Conservation (phyloP, 2,797 vertebrate genomes). For the Dendrocincla fuliginosa region DNA sequence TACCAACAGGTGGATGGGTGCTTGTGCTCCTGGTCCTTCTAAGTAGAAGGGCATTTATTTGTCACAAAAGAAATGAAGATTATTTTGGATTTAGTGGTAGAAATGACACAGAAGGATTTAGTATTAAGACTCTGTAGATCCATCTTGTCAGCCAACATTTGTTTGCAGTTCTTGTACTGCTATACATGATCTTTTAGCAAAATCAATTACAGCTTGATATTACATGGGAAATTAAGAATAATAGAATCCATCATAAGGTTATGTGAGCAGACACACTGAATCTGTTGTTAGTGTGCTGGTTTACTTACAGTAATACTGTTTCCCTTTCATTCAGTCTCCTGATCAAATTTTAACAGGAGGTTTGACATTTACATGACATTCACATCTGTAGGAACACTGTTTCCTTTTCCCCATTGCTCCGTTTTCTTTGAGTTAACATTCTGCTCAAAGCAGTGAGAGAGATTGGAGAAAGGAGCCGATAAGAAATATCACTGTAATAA, state of each 20-base stretch:
- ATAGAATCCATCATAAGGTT: not conserved
- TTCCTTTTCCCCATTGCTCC: not conserved
- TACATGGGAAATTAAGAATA: not conserved
- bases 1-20: rapidly evolving
- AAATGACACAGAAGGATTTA: not conserved
- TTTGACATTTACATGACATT: slow-evolving; percentile 63
- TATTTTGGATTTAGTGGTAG: not conserved
- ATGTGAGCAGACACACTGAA: not conserved
- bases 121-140: not conserved
- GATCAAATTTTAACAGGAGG: slow-evolving; percentile 29
- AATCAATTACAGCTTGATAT: slow-evolving; percentile 6
- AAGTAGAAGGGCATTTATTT: rapidly evolving
- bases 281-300: not conserved
- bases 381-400: slow-evolving; percentile 19
- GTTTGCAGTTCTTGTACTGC: not conserved
- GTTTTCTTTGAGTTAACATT: not conserved
- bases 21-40: rapidly evolving
- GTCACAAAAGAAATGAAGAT: not conserved
- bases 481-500: not conserved
- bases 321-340: not conserved
- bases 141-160: not conserved
- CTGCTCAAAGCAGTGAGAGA: not conserved
- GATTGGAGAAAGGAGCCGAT: not conserved
- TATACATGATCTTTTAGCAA: not conserved
- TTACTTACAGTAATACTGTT: not conserved